Conservation (phyloP, 2,797 vertebrate species). For the Oceanodroma leucorhoa region DNA sequence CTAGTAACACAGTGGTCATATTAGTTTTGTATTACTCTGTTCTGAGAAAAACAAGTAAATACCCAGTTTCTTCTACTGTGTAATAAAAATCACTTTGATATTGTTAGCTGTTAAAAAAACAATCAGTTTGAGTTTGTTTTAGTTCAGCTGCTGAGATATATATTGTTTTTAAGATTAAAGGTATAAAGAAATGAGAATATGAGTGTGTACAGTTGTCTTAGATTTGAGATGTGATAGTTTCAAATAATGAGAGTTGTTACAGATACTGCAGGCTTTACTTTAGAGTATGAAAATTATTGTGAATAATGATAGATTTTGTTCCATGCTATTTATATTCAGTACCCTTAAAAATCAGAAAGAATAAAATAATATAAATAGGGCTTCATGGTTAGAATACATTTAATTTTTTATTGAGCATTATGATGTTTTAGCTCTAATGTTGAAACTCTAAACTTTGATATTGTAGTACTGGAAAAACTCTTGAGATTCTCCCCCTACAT, state of each 20-base stretch:
- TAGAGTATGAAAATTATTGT: background rate
- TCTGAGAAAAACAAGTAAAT: background rate
- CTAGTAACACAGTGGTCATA: background rate
- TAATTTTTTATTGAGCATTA: background rate
- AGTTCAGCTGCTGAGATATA: background rate
- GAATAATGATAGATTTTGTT: background rate
- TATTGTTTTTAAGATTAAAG: background rate
- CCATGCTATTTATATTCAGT: background rate
- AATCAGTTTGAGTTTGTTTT: background rate
- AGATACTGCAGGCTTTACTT: background rate
- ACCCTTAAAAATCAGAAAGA: background rate
- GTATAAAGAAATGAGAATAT: background rate
- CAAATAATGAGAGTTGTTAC: background rate
- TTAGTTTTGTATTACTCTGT: background rate
- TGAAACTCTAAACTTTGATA: background rate
- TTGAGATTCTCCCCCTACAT: background rate
- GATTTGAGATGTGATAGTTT: background rate
- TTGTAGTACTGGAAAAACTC: background rate
- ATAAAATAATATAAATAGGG: background rate
- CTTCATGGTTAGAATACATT: background rate
- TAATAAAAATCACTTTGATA: background rate
- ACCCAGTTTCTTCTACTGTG: background rate
- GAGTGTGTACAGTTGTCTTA: background rate
- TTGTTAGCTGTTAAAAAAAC: background rate
- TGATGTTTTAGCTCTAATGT: background rate